A percentile compares a stretch with the other conserved stretches of the same genome.
These are phyloP conservation scores for Morone saxatilis DNA, from an alignment of 2,113 vertebrate species.

Conservation along the genomic window DNA sequence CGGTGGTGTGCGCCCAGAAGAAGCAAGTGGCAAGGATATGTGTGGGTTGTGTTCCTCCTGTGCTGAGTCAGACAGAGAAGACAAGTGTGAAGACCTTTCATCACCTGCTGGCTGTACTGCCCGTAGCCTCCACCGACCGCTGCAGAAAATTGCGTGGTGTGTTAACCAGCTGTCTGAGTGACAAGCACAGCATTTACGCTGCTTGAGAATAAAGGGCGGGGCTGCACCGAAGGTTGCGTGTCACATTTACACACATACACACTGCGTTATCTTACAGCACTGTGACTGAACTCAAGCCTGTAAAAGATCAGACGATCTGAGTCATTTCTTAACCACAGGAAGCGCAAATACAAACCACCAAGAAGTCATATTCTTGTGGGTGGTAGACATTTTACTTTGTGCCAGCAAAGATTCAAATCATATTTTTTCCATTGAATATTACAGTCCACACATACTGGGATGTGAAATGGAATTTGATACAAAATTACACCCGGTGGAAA, in stretches of 20 bases:
- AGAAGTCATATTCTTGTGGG: conserved; percentile 32
- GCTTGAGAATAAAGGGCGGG: not conserved
- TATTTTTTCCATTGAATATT: not conserved
- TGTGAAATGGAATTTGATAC: not conserved
- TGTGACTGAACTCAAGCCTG: conserved; percentile 42
- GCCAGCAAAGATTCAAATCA: not conserved
- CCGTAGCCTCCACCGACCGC: not conserved
- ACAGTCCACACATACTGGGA: not conserved
- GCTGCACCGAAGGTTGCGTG: not conserved
- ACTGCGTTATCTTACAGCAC: not conserved
- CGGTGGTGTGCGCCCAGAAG: not conserved
- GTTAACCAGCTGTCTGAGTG: conserved; percentile 43
- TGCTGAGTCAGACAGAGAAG: conserved; percentile 61
- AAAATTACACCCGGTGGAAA: not conserved
- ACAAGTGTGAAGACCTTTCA: conserved; percentile 48
- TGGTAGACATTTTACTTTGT: conserved; percentile 12
- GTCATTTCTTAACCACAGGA: conserved; percentile 62
- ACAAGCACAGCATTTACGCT: conserved; percentile 25
- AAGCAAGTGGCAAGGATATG: conserved; percentile 11
- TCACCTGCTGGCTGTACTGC: conserved; percentile 46
- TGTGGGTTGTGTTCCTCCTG: conserved; percentile 37
- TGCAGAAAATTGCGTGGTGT: conserved; percentile 17
- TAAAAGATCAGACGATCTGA: conserved; percentile 47
- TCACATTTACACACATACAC: not conserved
- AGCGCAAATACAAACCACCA: conserved; percentile 38